Conservation (phyloP, 2,113 vertebrate species). For the Dermatemys mawii region DNA sequence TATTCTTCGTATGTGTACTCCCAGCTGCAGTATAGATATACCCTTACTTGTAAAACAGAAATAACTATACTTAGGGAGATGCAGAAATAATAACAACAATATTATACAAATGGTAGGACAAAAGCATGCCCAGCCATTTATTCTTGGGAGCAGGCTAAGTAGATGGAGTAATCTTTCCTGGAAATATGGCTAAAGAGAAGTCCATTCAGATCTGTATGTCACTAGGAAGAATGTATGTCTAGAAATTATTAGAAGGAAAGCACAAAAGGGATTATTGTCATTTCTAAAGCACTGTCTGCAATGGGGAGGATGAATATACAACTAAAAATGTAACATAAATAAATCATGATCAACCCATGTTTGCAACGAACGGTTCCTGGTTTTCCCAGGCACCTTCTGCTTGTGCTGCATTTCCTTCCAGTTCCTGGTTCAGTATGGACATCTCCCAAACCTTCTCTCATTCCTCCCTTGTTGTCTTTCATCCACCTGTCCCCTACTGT, state of each 20-base stretch:
- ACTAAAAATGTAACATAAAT: not conserved
- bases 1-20: too few species aligned
- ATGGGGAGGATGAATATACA: not conserved
- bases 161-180: not conserved
- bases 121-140: not conserved
- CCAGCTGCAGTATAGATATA: too few species aligned
- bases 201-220: not conserved
- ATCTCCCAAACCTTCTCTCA: not conserved
- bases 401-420: not conserved
- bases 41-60: not conserved
- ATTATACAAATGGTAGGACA: not conserved
- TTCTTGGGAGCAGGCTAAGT: not conserved
- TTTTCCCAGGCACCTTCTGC: not conserved
- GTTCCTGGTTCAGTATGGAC: not conserved
- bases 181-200: not conserved
- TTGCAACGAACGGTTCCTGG: rapidly evolving
- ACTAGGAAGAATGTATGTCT: not conserved
- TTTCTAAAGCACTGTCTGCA: not conserved
- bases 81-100: not conserved
- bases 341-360: rapidly evolving
- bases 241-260: not conserved
- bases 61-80: not conserved
- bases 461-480: not conserved
- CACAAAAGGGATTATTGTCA: not conserved
- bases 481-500: not conserved